Evolutionary conservation across 1,140 invertebrate species (phyloP).

Genomic region (Phenacoccus solenopsis): DNA sequence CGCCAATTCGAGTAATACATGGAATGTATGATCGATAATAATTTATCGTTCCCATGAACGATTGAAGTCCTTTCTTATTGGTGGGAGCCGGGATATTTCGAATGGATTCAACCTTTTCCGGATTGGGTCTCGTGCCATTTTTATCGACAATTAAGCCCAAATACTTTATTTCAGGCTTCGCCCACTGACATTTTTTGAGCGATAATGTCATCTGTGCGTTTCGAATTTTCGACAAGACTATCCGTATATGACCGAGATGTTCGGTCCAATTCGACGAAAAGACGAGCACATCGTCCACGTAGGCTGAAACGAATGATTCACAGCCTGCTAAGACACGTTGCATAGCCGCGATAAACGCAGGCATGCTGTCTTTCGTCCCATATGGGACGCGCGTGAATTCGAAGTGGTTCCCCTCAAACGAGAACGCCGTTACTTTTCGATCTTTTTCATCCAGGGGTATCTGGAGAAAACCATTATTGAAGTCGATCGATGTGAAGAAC

Average conservation of each 20-base stretch:
- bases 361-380: not conserved
- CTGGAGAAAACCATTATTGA: not conserved
- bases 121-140: conserved; percentile 32
- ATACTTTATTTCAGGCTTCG: conserved; percentile 30
- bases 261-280: conserved; percentile 27
- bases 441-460: not conserved
- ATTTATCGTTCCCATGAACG: conserved; percentile 33
- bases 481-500: not conserved
- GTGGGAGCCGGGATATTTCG: conserved; percentile 29
- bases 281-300: conserved; percentile 33
- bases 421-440: not conserved
- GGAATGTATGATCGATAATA: conserved; percentile 33
- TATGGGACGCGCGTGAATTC: not conserved
- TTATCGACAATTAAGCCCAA: conserved; percentile 30
- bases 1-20: conserved; percentile 32
- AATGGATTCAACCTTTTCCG: conserved; percentile 33
- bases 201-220: conserved; percentile 34
- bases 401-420: not conserved
- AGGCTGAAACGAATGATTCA: conserved; percentile 18
- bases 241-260: conserved; percentile 23
- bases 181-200: conserved; percentile 33
- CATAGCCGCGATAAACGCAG: not conserved
- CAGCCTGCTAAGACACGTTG: not conserved
- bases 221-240: conserved; percentile 26
- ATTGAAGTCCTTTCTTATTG: conserved; percentile 31